Conservation (phyloP, 2,797 vertebrate genomes). For the Rhinoraja longicauda region DNA sequence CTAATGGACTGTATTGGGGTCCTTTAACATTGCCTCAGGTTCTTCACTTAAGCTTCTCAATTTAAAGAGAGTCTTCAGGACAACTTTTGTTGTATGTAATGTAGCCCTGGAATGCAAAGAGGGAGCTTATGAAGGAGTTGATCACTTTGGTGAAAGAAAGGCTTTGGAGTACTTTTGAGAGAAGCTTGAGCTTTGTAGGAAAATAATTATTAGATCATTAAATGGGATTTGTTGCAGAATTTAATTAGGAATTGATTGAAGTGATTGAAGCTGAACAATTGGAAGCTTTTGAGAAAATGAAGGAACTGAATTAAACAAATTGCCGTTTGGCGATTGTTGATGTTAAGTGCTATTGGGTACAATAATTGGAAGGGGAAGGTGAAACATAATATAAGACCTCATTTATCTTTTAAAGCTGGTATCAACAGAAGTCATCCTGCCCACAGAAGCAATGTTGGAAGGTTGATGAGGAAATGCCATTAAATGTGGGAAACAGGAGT, state of each 20-base stretch:
- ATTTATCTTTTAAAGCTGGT: neutral
- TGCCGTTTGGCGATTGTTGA: neutral
- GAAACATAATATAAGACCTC: neutral
- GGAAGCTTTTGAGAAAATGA: neutral
- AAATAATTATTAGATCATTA: neutral
- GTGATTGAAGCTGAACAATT: neutral
- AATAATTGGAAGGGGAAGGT: neutral
- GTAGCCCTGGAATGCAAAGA: neutral
- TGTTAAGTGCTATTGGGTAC: neutral
- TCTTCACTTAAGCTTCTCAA: neutral
- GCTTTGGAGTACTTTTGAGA: constrained; percentile 2
- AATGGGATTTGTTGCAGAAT: constrained; percentile 13
- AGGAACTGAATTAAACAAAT: neutral
- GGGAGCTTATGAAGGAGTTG: neutral
- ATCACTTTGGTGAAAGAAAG: neutral
- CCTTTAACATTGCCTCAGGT: neutral
- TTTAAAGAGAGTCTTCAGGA: neutral
- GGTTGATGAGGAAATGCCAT: neutral
- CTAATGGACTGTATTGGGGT: neutral
- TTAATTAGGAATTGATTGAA: neutral
- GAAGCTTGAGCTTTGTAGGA: neutral
- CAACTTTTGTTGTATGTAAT: neutral
- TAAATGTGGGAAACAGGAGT: neutral
- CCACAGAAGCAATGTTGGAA: neutral
- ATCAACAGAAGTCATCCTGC: neutral